phyloP scores from a whole-genome alignment of 2,113 vertebrate genomes.

The Petrocephalus microphthalmus region DNA sequence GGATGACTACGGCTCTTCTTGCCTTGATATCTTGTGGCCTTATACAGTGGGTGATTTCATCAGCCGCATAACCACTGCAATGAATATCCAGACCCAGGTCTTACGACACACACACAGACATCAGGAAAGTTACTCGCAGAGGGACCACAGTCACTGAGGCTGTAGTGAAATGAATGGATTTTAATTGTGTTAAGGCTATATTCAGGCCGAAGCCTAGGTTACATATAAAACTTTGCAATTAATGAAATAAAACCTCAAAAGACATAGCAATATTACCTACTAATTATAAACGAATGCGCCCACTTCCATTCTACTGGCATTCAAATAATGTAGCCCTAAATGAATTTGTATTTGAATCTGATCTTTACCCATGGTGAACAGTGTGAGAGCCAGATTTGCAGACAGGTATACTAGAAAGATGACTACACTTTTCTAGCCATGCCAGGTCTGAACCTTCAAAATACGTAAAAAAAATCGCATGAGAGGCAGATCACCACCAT shows the following conservation, averaged over 20 bases:
- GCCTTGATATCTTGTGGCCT: conserved; percentile 97
- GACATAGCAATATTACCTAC: not conserved
- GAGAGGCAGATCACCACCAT: not conserved
- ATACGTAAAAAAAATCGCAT: not conserved
- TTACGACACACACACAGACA: not conserved
- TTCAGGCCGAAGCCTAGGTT: not conserved
- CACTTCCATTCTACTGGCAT: not conserved
- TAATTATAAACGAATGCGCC: not conserved
- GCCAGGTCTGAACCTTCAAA: not conserved
- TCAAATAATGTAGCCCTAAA: not conserved
- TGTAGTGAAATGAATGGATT: not conserved
- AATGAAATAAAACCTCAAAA: not conserved
- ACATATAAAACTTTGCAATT: not conserved
- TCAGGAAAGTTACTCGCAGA: not conserved
- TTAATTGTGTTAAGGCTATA: not conserved
- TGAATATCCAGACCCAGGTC: conserved; percentile 16
- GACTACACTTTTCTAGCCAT: not conserved
- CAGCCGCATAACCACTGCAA: conserved; percentile 89
- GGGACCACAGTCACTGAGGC: not conserved
- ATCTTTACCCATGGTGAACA: not conserved
- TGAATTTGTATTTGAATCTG: not conserved
- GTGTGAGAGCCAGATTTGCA: not conserved
- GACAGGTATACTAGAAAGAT: not conserved
- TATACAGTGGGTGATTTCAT: conserved; percentile 98
- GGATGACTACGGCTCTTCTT: conserved; percentile 92